A percentile compares a stretch with the other conserved stretches of the same genome.
These are phyloP conservation scores for Mellilla xanthometata DNA, from an alignment of 2,888 invertebrate species.

Conservation along the genomic window DNA sequence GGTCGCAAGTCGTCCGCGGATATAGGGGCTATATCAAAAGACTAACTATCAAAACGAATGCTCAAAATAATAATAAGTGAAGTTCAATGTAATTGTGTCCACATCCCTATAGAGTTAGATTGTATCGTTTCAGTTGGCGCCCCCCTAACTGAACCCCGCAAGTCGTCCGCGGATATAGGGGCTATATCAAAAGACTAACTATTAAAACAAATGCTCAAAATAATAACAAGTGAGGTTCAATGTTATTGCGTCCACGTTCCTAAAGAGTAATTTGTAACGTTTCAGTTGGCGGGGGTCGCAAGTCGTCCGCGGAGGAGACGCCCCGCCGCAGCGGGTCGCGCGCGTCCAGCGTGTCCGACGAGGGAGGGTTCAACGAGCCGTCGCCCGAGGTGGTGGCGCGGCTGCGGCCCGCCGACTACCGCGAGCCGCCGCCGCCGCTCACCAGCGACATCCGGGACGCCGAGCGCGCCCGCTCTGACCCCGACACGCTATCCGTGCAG, in stretches of 20 bases:
- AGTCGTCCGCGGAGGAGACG: slow-evolving; percentile 80
- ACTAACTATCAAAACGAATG: too few relatives aligned
- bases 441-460: slow-evolving; percentile 61
- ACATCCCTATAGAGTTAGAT: too few relatives aligned
- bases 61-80: too few relatives aligned
- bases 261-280: neutral
- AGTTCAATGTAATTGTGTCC: too few relatives aligned
- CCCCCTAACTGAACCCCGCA: too few relatives aligned
- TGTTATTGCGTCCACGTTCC: neutral
- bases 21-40: too few relatives aligned
- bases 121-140: too few relatives aligned
- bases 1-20: too few relatives aligned
- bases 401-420: slow-evolving; percentile 72
- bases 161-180: too few relatives aligned
- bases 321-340: slow-evolving; percentile 85
- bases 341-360: slow-evolving; percentile 86
- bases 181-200: too few relatives aligned
- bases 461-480: slow-evolving; percentile 69
- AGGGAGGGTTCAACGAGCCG: slow-evolving; percentile 88
- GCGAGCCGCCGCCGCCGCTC: slow-evolving; percentile 60
- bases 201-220: too few relatives aligned
- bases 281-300: slow-evolving; percentile 75
- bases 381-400: slow-evolving; percentile 87
- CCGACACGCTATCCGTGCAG: slow-evolving; percentile 72
- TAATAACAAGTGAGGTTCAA: too few relatives aligned